These are phyloP conservation scores for Chrysina gloriosa DNA, from an alignment of 2,888 invertebrate species.

Conservation along the genomic window DNA sequence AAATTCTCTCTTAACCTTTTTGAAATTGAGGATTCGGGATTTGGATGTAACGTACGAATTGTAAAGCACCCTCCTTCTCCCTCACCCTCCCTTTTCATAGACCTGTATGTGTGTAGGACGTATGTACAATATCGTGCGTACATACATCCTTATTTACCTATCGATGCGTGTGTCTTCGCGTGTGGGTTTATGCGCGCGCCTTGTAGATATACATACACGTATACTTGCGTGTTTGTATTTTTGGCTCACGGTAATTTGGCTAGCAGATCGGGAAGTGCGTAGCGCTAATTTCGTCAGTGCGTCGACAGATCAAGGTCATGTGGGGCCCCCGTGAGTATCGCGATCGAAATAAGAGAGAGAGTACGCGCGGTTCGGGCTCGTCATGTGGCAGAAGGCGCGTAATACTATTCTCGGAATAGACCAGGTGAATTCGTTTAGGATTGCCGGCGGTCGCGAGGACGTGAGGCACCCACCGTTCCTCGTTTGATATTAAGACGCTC, in stretches of 20 bases:
- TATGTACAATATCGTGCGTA: neutral
- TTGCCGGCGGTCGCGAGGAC: constrained; percentile 24
- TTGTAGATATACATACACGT: neutral
- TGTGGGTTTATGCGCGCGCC: neutral
- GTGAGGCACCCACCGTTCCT: constrained; percentile 19
- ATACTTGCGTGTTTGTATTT: constrained; percentile 18
- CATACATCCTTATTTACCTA: neutral
- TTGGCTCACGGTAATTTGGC: constrained; percentile 28
- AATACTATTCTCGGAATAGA: constrained; percentile 34
- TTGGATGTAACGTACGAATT: too few relatives aligned
- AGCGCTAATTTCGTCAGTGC: constrained; percentile 47
- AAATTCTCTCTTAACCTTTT: too few relatives aligned
- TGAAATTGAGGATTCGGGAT: too few relatives aligned
- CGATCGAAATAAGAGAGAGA: constrained; percentile 19
- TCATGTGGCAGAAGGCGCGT: constrained; percentile 13
- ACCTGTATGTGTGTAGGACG: neutral
- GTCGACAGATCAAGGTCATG: constrained; percentile 44
- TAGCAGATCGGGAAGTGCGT: constrained; percentile 47
- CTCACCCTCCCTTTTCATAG: too few relatives aligned
- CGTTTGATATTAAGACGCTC: neutral
- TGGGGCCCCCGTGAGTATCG: constrained; percentile 42
- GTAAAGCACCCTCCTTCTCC: too few relatives aligned
- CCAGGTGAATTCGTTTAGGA: constrained; percentile 35
- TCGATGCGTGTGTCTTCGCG: neutral
- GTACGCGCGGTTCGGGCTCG: constrained; percentile 1